phyloP scores from a whole-genome alignment of 2,797 vertebrate species.

The Melanotaenia boesemani region DNA sequence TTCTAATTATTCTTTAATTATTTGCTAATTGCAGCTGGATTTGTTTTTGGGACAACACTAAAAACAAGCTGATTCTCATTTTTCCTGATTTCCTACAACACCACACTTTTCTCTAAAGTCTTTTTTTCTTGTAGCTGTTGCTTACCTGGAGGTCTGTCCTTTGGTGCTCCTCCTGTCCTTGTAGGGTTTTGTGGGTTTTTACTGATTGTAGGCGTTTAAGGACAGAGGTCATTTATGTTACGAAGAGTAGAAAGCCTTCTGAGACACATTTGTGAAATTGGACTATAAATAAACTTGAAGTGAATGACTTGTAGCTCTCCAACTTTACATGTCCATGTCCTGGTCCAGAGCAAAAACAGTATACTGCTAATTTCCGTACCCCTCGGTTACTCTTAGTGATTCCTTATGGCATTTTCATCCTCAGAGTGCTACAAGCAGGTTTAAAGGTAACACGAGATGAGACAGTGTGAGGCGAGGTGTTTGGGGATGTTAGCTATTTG shows the following conservation, averaged over 20 bases:
- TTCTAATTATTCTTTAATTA: slow-evolving; percentile 3
- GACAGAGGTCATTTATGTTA: slow-evolving; percentile 7
- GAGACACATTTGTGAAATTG: background rate
- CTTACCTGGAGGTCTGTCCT: slow-evolving; percentile 3
- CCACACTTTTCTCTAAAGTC: background rate
- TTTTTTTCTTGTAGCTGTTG: background rate
- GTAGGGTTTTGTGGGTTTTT: slow-evolving; percentile 9
- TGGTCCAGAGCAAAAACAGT: slow-evolving; percentile 5
- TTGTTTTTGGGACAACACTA: background rate
- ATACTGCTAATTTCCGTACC: slow-evolving; percentile 5
- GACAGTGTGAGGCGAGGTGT: slow-evolving; percentile 16
- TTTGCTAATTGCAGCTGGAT: background rate
- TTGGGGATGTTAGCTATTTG: slow-evolving; percentile 20
- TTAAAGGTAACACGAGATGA: slow-evolving; percentile 31
- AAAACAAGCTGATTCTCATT: background rate
- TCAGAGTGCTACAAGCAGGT: background rate
- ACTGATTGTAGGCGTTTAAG: background rate
- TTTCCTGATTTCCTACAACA: background rate
- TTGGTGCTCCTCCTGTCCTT: background rate
- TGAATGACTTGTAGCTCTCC: background rate
- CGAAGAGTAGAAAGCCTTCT: background rate
- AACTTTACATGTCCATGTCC: slow-evolving; percentile 3
- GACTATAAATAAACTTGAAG: slow-evolving; percentile 13
- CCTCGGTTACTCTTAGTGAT: slow-evolving; percentile 18
- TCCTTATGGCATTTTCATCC: slow-evolving; percentile 27